phyloP scores from a whole-genome alignment of 2,113 vertebrate species.

The Azemiops feae region DNA sequence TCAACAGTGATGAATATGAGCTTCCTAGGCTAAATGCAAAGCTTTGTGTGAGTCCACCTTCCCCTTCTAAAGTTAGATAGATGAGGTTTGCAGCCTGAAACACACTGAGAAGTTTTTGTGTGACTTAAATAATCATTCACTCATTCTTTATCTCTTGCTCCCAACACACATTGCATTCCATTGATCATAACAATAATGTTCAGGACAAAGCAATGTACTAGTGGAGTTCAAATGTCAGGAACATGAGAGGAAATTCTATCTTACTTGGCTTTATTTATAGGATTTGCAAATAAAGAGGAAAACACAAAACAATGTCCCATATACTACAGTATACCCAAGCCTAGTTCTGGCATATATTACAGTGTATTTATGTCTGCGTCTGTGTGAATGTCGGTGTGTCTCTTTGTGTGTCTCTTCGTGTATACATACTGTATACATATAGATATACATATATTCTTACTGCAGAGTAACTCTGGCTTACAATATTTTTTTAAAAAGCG shows the following conservation, averaged over 20 bases:
- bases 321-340: background rate
- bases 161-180: background rate
- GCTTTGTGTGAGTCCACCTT: background rate
- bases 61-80: constrained; percentile 16
- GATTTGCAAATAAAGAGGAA: background rate
- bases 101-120: constrained; percentile 19
- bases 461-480: background rate
- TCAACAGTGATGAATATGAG: background rate
- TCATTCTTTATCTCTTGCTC: background rate
- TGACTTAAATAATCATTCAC: constrained; percentile 14
- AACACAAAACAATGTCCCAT: background rate
- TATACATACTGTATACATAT: too few species aligned
- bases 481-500: background rate
- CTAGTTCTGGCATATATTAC: too few species aligned
- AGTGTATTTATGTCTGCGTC: too few species aligned
- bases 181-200: background rate
- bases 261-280: constrained; percentile 5
- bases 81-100: constrained; percentile 9
- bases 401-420: too few species aligned
- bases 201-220: constrained; percentile 36
- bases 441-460: too few species aligned
- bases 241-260: constrained; percentile 15
- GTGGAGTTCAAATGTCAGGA: constrained; percentile 27
- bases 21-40: constrained; percentile 28
- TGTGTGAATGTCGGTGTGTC: too few species aligned